Percentiles rank a stretch among this genome's conserved stretches.
These are phyloP conservation scores for Tragelaphus oryx DNA, from an alignment of 2,797 vertebrate genomes.

Conservation along the genomic window DNA sequence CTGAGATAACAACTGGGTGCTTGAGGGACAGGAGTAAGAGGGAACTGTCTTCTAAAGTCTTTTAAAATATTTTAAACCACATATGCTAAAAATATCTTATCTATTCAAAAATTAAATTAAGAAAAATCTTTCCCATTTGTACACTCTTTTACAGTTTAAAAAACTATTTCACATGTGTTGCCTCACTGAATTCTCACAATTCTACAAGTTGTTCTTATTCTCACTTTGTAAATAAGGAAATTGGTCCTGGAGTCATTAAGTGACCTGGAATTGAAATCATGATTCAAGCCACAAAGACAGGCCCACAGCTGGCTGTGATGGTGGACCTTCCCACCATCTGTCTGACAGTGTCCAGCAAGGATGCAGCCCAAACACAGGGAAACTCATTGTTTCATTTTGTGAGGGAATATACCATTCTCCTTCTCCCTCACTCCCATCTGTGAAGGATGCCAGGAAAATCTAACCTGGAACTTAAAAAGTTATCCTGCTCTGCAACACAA, in stretches of 20 bases:
- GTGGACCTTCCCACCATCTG: background rate
- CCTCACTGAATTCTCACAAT: background rate
- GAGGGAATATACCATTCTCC: background rate
- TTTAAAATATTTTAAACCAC: background rate
- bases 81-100: background rate
- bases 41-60: background rate
- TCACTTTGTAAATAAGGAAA: background rate
- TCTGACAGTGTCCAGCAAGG: fast-evolving
- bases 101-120: background rate
- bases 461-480: background rate
- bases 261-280: background rate
- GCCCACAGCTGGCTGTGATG: background rate
- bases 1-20: background rate
- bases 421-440: background rate
- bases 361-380: background rate
- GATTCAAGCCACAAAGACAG: background rate
- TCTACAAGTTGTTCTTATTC: background rate
- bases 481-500: background rate
- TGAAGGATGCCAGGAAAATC: background rate
- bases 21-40: background rate
- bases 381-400: background rate
- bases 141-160: background rate
- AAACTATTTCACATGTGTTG: background rate
- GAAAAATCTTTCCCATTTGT: background rate
- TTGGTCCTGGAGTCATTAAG: background rate